A percentile compares a stretch with the other conserved stretches of the same genome.
Evolutionary conservation across 1,140 invertebrate species (phyloP).

Genomic region (Limonius californicus): DNA sequence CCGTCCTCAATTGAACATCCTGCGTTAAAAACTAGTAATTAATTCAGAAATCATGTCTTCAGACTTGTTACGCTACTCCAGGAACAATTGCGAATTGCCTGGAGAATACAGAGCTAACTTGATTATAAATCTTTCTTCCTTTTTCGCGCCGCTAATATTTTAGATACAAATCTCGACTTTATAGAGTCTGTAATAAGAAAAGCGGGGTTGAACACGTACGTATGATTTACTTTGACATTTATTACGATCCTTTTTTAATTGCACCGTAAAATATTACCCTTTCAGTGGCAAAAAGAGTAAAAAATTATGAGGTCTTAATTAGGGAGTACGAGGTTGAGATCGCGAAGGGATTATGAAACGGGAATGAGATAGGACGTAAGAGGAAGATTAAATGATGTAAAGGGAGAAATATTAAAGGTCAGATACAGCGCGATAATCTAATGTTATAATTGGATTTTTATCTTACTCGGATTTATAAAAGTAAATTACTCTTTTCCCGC

Average conservation of each 20-base stretch:
- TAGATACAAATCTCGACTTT: conserved; percentile 10
- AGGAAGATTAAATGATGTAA: conserved; percentile 13
- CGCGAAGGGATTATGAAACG: conserved; percentile 18
- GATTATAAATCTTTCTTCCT: conserved; percentile 9
- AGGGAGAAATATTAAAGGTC: conserved; percentile 3
- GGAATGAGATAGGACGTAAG: conserved; percentile 9
- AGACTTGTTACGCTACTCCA: neutral
- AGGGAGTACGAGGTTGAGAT: conserved; percentile 23
- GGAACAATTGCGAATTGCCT: conserved; percentile 9
- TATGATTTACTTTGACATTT: conserved; percentile 32
- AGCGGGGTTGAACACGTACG: conserved; percentile 14
- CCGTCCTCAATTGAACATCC: no score
- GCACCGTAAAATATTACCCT: conserved; percentile 29
- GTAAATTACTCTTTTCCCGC: neutral
- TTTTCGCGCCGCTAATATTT: conserved; percentile 7
- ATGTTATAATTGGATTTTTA: conserved; percentile 17
- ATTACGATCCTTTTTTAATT: conserved; percentile 33
- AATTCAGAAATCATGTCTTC: neutral
- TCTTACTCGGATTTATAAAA: conserved; percentile 10
- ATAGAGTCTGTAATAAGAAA: conserved; percentile 9
- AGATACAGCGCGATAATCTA: conserved; percentile 14
- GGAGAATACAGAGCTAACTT: conserved; percentile 5
- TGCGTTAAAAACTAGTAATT: neutral
- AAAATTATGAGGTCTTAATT: conserved; percentile 30
- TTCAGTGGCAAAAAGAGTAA: conserved; percentile 15